Evolutionary conservation across 2,113 vertebrate genomes (phyloP).

Genomic region (Chloropsis hardwickii): DNA sequence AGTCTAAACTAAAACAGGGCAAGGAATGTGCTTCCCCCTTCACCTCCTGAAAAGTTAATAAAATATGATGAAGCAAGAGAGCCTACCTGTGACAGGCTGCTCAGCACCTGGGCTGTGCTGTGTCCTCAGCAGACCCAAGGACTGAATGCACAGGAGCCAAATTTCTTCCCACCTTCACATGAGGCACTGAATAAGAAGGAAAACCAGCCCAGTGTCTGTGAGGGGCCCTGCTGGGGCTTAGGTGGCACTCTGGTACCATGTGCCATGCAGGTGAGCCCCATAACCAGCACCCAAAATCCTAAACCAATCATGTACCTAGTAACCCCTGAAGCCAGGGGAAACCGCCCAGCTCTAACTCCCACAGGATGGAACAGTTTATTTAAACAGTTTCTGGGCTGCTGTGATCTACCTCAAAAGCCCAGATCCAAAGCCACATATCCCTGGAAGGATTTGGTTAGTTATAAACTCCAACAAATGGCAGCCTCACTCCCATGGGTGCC

Average conservation of each 20-base stretch:
- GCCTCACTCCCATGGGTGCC: not conserved
- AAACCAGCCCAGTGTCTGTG: not conserved
- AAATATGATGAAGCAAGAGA: not conserved
- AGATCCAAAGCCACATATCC: not conserved
- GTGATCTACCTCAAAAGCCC: not conserved
- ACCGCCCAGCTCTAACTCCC: not conserved
- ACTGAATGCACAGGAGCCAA: not conserved
- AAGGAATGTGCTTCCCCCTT: not conserved
- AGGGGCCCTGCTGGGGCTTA: not conserved
- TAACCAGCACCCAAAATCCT: not conserved
- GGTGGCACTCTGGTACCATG: not conserved
- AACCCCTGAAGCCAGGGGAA: not conserved
- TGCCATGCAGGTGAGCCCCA: not conserved
- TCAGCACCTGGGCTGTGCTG: not conserved
- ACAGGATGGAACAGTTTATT: not conserved
- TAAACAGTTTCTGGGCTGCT: not conserved
- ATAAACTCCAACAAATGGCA: not conserved
- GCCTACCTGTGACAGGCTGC: not conserved
- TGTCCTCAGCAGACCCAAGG: not conserved
- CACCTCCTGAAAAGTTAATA: not conserved
- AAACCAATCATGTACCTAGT: not conserved
- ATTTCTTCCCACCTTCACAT: rapidly evolving
- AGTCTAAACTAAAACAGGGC: not conserved
- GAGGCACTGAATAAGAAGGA: not conserved
- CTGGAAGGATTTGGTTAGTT: not conserved